Conservation (phyloP, 92 coral and sea anemone genomes). For the Pocillopora meandrina region DNA sequence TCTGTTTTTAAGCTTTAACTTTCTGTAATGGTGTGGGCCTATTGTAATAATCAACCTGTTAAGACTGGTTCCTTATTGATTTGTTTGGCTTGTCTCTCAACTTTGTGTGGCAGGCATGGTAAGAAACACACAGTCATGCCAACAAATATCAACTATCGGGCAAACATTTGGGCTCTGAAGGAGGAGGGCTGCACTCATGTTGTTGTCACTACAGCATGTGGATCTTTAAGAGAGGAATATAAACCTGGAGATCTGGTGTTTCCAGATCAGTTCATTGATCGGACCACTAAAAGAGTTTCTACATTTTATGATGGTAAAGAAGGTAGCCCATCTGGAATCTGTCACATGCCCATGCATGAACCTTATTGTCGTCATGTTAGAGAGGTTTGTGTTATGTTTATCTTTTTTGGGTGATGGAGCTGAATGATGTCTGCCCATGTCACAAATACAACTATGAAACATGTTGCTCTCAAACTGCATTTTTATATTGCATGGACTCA, state of each 20-base stretch:
- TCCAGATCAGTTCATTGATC: constrained; percentile 95
- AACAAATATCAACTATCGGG: constrained; percentile 89
- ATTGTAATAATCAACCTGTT: too few species aligned
- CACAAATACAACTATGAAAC: background rate
- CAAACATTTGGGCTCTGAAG: constrained; percentile 91
- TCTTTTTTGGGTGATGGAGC: background rate
- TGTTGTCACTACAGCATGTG: constrained; percentile 97
- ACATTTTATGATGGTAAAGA: constrained; percentile 94
- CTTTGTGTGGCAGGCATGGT: constrained; percentile 72
- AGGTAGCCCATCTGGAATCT: constrained; percentile 89
- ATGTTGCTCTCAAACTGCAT: too few species aligned
- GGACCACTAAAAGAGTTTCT: constrained; percentile 85
- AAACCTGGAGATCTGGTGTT: constrained; percentile 92
- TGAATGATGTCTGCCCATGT: background rate
- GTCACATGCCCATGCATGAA: constrained; percentile 95
- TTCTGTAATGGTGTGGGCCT: too few species aligned
- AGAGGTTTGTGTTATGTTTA: constrained; percentile 58
- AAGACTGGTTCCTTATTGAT: too few species aligned
- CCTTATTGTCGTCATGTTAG: constrained; percentile 84
- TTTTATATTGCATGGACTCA: too few species aligned
- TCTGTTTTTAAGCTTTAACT: too few species aligned
- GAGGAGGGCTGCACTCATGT: constrained; percentile 94
- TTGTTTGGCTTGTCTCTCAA: too few species aligned
- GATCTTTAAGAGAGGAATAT: constrained; percentile 79
- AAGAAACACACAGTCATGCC: constrained; percentile 89